Evolutionary conservation across 1,140 invertebrate genomes (phyloP), one percentile per base, ranked within the genome.

Genomic region (Drosophila serrata): DNA sequence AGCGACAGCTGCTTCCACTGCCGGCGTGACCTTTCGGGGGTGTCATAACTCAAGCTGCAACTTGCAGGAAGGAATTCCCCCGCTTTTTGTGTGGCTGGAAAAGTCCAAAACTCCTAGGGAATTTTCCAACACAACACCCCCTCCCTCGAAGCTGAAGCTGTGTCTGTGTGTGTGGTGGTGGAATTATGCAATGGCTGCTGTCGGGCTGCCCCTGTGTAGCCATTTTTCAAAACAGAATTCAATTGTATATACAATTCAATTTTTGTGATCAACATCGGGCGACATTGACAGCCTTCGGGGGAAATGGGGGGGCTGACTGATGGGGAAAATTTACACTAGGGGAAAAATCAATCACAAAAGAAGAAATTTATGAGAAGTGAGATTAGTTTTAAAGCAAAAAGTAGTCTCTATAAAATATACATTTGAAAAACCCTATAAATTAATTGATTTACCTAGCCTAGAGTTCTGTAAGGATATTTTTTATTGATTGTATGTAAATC

Each of bases 191-290:
- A 82, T 77, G 73, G 29, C 51, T 58, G 45, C 49, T 79, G 75
- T 55, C 70, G 42, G 68, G 22, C 74, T 68, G 48, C 19, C 72
- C 19, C 72, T 29, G 39, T 58, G 53, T 42, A 51, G 17, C 49
- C 51, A 68, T 61, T 69, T 61, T 76, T 67, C 65, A 88, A 53
- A 22, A 55, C 17, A 55, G 80, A 84, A 88, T 88, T 88, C 84
- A 88, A 88, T 88, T 88, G 84, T 60, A 78, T 68, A 80, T 75
- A 82, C 80, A 82, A 88, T 88, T 88, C 84, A 88, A 84, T 88
- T 88, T 87, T 65, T 88, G 80, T 78, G 84, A 88, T 87, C 76
- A 88, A 77, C 76, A 74, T 75, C 76, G 63, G 39, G 42, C 68
- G 39, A 64, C 76, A 81, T 70, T 88, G 84, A 84, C 68, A 82